Conservation (phyloP, 2,113 vertebrate genomes). For the Glaucomys volans region DNA sequence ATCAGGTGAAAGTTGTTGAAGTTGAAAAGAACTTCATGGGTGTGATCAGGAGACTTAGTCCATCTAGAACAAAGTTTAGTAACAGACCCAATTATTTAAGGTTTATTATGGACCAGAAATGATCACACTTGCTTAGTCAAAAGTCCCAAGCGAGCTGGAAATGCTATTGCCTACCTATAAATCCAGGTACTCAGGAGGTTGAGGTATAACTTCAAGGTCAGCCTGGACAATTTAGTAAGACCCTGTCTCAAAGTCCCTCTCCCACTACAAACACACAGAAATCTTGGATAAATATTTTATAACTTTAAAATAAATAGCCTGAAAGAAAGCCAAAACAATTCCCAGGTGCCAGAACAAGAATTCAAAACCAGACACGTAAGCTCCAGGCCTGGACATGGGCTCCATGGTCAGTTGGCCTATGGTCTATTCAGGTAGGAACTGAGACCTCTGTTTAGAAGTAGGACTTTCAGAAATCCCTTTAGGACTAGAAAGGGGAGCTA, state of each 20-base stretch:
- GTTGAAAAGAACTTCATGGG: background rate
- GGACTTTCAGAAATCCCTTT: background rate
- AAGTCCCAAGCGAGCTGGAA: background rate
- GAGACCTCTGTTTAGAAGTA: background rate
- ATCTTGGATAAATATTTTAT: background rate
- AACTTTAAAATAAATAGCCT: conserved; percentile 54
- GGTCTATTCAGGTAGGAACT: background rate
- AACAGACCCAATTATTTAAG: background rate
- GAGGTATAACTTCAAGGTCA: background rate
- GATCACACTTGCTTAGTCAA: background rate
- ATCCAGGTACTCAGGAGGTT: background rate
- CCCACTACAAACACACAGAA: background rate
- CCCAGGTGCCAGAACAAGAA: conserved; percentile 39
- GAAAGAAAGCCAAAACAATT: conserved; percentile 41
- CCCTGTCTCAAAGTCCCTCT: background rate
- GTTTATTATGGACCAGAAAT: background rate
- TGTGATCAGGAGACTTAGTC: background rate
- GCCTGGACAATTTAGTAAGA: background rate
- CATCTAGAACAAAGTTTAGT: background rate
- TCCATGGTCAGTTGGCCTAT: background rate
- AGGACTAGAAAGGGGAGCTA: background rate
- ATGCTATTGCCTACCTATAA: background rate
- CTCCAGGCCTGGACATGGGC: background rate
- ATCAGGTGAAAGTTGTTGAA: background rate
- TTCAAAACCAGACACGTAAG: conserved; percentile 40